Percentiles rank a stretch among this genome's conserved stretches.
Conservation (phyloP, 1,140 invertebrate genomes). For the Drosophila repleta region DNA sequence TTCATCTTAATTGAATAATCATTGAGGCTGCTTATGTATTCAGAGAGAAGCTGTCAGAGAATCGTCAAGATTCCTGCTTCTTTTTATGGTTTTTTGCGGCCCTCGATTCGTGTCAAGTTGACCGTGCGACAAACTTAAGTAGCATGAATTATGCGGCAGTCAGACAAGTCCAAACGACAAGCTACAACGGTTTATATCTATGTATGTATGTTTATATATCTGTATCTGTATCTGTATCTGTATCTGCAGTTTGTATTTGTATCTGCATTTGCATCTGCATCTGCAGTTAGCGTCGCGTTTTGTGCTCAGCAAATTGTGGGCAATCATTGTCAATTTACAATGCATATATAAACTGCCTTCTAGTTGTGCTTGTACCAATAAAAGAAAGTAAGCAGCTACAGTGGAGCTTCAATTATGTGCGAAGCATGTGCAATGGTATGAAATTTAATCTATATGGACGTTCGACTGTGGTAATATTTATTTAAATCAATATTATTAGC, state of each 20-base stretch:
- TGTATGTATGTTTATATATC: constrained; percentile 3
- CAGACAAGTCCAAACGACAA: constrained; percentile 27
- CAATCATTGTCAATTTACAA: constrained; percentile 82
- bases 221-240: constrained; percentile 37
- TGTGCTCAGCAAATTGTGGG: constrained; percentile 73
- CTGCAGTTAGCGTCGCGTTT: constrained; percentile 39
- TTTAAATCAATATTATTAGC: too few species aligned
- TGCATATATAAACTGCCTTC: constrained; percentile 61
- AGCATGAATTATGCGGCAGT: constrained; percentile 70
- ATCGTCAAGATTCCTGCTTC: constrained; percentile 16
- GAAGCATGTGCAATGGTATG: not conserved
- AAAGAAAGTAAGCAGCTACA: constrained; percentile 52
- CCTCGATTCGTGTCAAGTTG: constrained; percentile 48
- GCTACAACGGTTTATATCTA: constrained; percentile 20
- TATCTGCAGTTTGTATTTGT: constrained; percentile 38
- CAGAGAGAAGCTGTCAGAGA: constrained; percentile 52
- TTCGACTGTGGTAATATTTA: too few species aligned
- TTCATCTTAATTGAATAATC: constrained; percentile 81
- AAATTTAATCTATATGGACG: not conserved
- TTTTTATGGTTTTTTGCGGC: constrained; percentile 23
- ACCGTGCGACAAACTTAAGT: constrained; percentile 71
- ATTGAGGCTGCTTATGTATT: constrained; percentile 59
- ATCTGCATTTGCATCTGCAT: constrained; percentile 23
- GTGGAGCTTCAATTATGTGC: constrained; percentile 22
- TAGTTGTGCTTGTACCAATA: constrained; percentile 28